Evolutionary conservation across 2,113 vertebrate genomes (phyloP).

Genomic region (Esox niger): DNA sequence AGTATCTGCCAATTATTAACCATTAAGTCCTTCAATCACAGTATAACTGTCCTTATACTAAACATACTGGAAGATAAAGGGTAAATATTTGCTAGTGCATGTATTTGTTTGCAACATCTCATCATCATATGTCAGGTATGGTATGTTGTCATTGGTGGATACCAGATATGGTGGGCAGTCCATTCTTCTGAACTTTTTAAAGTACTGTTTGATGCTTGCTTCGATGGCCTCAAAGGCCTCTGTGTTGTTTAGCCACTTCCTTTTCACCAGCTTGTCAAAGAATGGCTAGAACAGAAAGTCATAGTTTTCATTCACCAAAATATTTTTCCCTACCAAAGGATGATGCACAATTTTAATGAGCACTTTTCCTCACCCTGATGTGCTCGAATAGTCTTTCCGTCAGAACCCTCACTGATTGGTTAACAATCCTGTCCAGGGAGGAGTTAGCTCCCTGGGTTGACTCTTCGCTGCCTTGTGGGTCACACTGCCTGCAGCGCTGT

Average conservation of each 20-base stretch:
- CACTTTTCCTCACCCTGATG: constrained; percentile 76
- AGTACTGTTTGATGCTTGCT: constrained; percentile 76
- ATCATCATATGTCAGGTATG: background rate
- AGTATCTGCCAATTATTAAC: constrained; percentile 65
- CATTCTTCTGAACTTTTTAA: constrained; percentile 81
- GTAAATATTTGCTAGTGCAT: no score
- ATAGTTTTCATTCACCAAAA: background rate
- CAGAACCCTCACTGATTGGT: constrained; percentile 79
- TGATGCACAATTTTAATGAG: background rate
- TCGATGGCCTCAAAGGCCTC: constrained; percentile 85
- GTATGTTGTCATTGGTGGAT: background rate
- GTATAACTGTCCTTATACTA: background rate
- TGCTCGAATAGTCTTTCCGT: constrained; percentile 79
- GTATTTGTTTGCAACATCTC: background rate
- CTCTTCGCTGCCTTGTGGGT: constrained; percentile 78
- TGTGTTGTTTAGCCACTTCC: constrained; percentile 84
- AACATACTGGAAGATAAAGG: background rate
- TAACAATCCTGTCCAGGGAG: constrained; percentile 78
- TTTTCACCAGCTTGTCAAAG: constrained; percentile 85
- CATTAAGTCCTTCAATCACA: background rate
- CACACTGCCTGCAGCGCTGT: constrained; percentile 80
- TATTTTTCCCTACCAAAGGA: background rate
- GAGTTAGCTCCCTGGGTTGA: constrained; percentile 69
- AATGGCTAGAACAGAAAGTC: constrained; percentile 72
- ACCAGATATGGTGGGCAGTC: constrained; percentile 87